Base-by-base conservation (phyloP, 2,797 vertebrate genomes). In the Novumbra hubbsi region DNA sequence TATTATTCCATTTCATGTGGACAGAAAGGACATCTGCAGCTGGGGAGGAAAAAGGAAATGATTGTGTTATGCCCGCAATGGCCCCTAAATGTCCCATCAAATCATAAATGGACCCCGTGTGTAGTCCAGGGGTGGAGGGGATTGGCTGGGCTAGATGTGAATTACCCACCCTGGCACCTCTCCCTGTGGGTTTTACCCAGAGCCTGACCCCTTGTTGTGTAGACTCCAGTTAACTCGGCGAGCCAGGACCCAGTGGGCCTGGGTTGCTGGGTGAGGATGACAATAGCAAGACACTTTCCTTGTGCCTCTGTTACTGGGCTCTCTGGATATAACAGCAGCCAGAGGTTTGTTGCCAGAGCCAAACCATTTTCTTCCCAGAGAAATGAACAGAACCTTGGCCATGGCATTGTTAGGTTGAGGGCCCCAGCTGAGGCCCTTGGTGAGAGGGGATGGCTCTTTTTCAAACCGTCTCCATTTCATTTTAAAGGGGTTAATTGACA, bases 261-360 rank as follows among this genome's bases (percentile, higher is more conserved):
- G 52, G 28, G 68, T 50, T 55, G 48, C 74, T 24, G 63, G 77
- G 79, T 24, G 68, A 41, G 80, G 66, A 84, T 79, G 70, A 80
- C 78, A 88, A 84, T 73, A 79, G 78, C 83, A 80, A 84, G 72
- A 75, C 74, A 72, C 80, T 88, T 86, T 87, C 84, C 84, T 86
- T 60, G 73, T 73, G 79, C 73, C 86, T 76, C 82, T 80, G 82
- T 81, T 71, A 74, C 84, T 68, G 75, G 27, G 27, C 41, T 65
- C 76, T 83, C 89, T 91, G 91, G 91, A 92, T 92, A 89, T 93
- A 90, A 84, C 83, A 49, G 38, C 0, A 63, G 69, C 68, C 50
- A 74, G 73, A 85, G 86, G 71, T 62, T 76, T 74, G 72, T 76
- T 74, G 75, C 81, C 78, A 77, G 82, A 83, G 84, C 76, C 76